These are phyloP conservation scores for Ceratina australensis DNA, from an alignment of 1,140 invertebrate species.

Conservation along the genomic window DNA sequence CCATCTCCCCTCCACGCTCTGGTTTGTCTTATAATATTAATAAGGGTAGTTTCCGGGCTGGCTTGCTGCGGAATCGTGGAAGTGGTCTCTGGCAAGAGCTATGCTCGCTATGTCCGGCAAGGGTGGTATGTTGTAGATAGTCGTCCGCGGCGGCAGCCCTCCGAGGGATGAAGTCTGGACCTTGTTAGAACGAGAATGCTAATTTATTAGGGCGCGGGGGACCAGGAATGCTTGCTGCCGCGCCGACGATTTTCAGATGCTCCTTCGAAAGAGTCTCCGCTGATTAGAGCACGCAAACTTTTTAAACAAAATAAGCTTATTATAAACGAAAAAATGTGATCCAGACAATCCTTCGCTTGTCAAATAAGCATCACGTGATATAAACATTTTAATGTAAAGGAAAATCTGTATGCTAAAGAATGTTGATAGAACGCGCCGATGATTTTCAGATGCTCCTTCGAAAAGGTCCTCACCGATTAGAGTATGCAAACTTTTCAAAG, in stretches of 20 bases:
- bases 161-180: slow-evolving; percentile 76
- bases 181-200: slow-evolving; percentile 79
- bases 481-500: too few relatives aligned
- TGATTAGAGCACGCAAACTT: too few relatives aligned
- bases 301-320: background rate
- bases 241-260: slow-evolving; percentile 65
- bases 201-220: slow-evolving; percentile 76
- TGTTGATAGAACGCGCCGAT: too few relatives aligned
- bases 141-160: slow-evolving; percentile 61
- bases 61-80: slow-evolving; percentile 68
- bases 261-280: slow-evolving; percentile 41
- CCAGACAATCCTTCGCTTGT: too few relatives aligned
- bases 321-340: too few relatives aligned
- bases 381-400: too few relatives aligned
- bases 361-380: too few relatives aligned
- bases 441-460: too few relatives aligned
- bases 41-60: slow-evolving; percentile 75
- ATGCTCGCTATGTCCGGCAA: slow-evolving; percentile 78
- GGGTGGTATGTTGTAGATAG: slow-evolving; percentile 77
- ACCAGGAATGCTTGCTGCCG: slow-evolving; percentile 46
- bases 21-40: slow-evolving; percentile 79
- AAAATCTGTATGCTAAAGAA: too few relatives aligned
- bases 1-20: slow-evolving; percentile 28
- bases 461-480: too few relatives aligned
- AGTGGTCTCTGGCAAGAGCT: slow-evolving; percentile 73